Evolutionary conservation across 2,888 invertebrate species (phyloP).

Genomic region (Epirrhoe alternata): DNA sequence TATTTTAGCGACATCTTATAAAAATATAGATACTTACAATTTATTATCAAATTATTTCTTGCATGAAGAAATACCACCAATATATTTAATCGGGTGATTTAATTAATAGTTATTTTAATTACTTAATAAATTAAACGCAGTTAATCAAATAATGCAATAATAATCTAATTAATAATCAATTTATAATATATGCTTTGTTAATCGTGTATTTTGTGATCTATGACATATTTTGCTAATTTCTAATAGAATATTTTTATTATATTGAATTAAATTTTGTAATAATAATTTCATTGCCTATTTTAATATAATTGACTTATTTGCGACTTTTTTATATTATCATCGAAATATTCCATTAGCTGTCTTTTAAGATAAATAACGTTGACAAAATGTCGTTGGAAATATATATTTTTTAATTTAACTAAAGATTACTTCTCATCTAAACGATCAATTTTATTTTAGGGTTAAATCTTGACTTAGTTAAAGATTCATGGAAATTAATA

Average conservation of each 20-base stretch:
- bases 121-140: neutral
- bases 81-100: constrained; percentile 26
- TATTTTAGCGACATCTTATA: too few relatives aligned
- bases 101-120: constrained; percentile 13
- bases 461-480: constrained; percentile 38
- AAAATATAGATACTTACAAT: too few relatives aligned
- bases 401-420: neutral
- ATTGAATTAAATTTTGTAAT: too few relatives aligned
- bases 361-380: neutral
- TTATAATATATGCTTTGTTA: neutral
- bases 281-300: too few relatives aligned
- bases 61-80: constrained; percentile 24
- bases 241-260: neutral
- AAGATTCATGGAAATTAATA: constrained; percentile 4
- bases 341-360: too few relatives aligned
- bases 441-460: constrained; percentile 41
- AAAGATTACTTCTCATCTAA: constrained; percentile 2
- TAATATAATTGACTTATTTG: too few relatives aligned
- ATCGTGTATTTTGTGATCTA: neutral
- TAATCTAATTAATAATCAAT: neutral
- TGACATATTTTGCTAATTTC: neutral
- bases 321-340: too few relatives aligned
- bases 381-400: neutral
- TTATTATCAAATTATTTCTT: constrained; percentile 4
- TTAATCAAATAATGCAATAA: constrained; percentile 17